Evolutionary conservation across 2,888 invertebrate species (phyloP).

Genomic region (Hydroisotoma schaefferi): DNA sequence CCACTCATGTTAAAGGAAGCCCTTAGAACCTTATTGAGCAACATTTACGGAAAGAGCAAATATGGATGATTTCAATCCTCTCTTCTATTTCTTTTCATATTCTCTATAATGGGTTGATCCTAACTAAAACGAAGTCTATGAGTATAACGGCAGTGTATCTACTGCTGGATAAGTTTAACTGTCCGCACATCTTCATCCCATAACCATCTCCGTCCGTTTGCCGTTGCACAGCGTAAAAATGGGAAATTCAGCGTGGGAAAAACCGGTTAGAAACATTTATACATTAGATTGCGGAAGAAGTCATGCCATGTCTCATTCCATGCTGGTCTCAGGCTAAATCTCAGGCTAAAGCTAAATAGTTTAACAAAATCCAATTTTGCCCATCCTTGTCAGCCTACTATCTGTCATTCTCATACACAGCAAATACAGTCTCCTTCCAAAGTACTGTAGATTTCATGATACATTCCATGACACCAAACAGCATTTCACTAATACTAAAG

Average conservation of each 20-base stretch:
- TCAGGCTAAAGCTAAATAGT: conserved; percentile 4
- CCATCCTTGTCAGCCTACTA: conserved; percentile 9
- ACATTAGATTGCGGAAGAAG: not conserved
- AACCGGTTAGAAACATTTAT: conserved; percentile 2
- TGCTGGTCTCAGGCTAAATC: conserved; percentile 7
- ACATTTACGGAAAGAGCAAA: no score
- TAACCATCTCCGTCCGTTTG: no score
- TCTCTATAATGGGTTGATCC: no score
- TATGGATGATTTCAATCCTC: conserved; percentile 36
- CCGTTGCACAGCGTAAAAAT: no score
- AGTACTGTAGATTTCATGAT: not conserved
- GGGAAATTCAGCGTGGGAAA: conserved; percentile 28
- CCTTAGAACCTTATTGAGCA: no score
- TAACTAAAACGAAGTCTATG: no score
- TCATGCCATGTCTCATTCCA: conserved; percentile 7
- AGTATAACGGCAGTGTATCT: no score
- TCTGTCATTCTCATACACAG: not conserved
- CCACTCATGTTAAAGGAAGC: not conserved
- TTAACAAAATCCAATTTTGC: conserved; percentile 14
- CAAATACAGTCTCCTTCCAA: not conserved
- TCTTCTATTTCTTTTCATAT: no score
- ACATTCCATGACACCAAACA: conserved; percentile 10
- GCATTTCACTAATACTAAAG: no score
- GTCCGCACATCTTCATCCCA: no score
- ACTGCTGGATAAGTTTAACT: no score